Base-by-base conservation (phyloP, 92 coral and sea anemone species). In the Metridium senile region DNA sequence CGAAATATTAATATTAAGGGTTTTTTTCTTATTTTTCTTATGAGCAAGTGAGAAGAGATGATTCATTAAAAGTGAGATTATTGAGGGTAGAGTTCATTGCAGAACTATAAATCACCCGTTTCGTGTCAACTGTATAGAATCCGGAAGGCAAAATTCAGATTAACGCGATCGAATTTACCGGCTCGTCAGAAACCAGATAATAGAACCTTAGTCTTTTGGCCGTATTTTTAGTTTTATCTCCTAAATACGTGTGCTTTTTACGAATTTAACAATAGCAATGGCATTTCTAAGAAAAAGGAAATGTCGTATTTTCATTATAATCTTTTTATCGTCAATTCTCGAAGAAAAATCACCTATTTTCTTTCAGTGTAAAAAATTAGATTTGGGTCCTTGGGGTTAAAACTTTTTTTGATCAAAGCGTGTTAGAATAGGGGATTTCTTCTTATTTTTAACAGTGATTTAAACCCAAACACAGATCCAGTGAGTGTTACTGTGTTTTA, bases 81-180 rank as follows among this genome's bases (percentile, higher is more conserved):
- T 54, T 9, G 9, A 20, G 21, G 59, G 9, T 16, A 19, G 16
- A 28, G 21, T 30, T 63, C 69, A 29, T 63, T 16, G 39, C 7
- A 30, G 28, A 63, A 28, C 21, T 39, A 63, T 63, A 3, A 63
- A 63, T 63, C 69, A 63, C 3, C 1, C 45, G 6, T 28, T 28
- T 63, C 69, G 69, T 63, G 69, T 63, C 69, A 30, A 63, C 10
- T 6, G 21, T 1, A 11, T 28, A 30, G 20, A 63, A 23, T 16
- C 69, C 69, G 69, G 69, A 63, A 63, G 31, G 17, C 16, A 28
- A 29, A 63, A 63, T 31, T 23, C 9, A 63, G 69, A 63, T 63
- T 63, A 63, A 13, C 29, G 16, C 43, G 43, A 59, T 31, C 39
- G n/a, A 63, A 2, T 28, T 63, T 63, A 30, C 69, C 69, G 69